Conservation (phyloP, 2,113 vertebrate species). For the Pangasianodon gigas region DNA sequence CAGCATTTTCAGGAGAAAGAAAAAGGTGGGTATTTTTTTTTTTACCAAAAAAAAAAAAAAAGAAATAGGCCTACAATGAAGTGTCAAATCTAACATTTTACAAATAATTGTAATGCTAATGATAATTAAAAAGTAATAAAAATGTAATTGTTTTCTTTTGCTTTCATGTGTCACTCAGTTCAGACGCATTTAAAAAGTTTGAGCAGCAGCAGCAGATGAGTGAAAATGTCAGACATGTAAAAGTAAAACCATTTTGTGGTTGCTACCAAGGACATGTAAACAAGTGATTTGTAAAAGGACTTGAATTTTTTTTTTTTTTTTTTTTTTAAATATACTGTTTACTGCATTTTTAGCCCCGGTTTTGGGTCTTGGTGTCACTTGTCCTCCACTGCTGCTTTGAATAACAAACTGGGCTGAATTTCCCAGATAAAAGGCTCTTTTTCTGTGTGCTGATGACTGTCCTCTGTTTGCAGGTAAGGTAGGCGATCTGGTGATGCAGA, state of each 20-base stretch:
- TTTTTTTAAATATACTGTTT: neutral
- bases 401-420: neutral
- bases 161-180: neutral
- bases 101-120: neutral
- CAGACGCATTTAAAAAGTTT: neutral
- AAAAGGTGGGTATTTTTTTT: too few relatives aligned
- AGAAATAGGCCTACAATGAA: neutral
- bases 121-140: neutral
- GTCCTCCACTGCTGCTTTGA: neutral
- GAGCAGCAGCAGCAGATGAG: neutral
- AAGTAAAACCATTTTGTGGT: neutral
- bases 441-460: neutral
- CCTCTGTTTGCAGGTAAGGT: conserved; percentile 52
- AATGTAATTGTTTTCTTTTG: neutral
- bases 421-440: neutral
- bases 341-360: neutral
- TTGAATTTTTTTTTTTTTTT: neutral
- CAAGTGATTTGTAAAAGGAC: neutral
- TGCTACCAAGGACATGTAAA: neutral
- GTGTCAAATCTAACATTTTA: neutral
- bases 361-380: neutral
- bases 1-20: too few relatives aligned
- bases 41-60: too few relatives aligned
- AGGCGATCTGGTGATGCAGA: conserved; percentile 58
- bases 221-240: neutral